Base-by-base conservation (phyloP, 2,888 invertebrate species). In the Catocala nupta region DNA sequence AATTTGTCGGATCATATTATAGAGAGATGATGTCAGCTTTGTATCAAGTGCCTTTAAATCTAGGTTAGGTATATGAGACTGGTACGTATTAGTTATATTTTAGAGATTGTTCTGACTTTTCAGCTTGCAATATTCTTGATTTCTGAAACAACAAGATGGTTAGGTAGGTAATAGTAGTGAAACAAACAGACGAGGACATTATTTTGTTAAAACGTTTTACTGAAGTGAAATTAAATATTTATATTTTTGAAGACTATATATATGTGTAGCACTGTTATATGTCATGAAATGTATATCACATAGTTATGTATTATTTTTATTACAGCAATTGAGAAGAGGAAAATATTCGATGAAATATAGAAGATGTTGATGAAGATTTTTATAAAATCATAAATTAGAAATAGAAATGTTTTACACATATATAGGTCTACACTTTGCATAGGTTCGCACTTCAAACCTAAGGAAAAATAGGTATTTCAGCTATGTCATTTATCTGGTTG, bases 111-210 rank as follows among this genome's bases (percentile, higher is more conserved):
- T 92, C 95, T 7, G 88, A 94, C 71, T 95, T n/a, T 96, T 53
- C 96, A 97, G 87, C 88, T 97, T 11, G 95, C 95, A 0, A 95
- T 96, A 68, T 96, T 96, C 92, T 81, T 97, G 36, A 85, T 97
- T 12, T 97, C 97, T 0, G 97, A 98, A 88, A 97, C 97, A 1
- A 97, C 97, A 0, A 95, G 98, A 68, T 98, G 97, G 97, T 92
- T 2, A 1, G 1, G 2, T 16, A 16, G 16, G 16, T 97, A 34
- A 92, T 97, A 65, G 96, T 96, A 11, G 95, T 96, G 4, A 97
- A 96, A 3, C 94, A 95, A 68, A 94, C 96, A 50, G 96, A 96
- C 12, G 91, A 95, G 59, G 96, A 97, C 0, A 92, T 96, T 3
- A 81, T 84, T 58, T 90, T 97, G 9, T 86, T 98, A 65, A 95